Percentiles rank a stretch among this genome's conserved stretches.
phyloP scores from a whole-genome alignment of 2,888 invertebrate genomes.

The Lasius platythorax region DNA sequence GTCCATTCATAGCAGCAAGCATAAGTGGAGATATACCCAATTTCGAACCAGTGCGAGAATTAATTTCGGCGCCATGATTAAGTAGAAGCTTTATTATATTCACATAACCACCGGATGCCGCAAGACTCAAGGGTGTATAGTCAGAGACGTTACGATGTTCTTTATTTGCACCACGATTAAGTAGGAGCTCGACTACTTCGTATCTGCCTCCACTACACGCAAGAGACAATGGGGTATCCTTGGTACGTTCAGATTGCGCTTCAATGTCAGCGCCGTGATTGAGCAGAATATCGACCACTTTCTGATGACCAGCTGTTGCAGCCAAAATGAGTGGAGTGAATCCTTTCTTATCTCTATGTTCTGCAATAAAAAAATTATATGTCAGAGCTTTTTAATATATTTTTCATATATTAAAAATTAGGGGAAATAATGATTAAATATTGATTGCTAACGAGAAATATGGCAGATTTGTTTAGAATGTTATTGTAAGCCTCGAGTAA shows the following conservation, averaged over 20 bases:
- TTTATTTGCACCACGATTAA: conserved; percentile 97
- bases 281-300: conserved; percentile 96
- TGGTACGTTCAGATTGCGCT: conserved; percentile 99
- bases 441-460: no score
- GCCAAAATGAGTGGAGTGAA: conserved; percentile 99
- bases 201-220: conserved; percentile 99
- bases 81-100: conserved; percentile 98
- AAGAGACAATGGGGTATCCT: conserved; percentile 98
- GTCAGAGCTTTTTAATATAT: neutral
- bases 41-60: conserved; percentile 98
- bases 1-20: conserved; percentile 99
- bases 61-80: conserved; percentile 98
- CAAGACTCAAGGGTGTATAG: conserved; percentile 99
- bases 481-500: no score
- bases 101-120: conserved; percentile 99
- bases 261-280: conserved; percentile 99
- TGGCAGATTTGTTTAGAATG: no score
- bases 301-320: conserved; percentile 97
- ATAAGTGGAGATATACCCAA: conserved; percentile 99
- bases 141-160: conserved; percentile 99
- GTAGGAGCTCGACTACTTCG: conserved; percentile 97
- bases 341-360: conserved; percentile 99
- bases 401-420: neutral
- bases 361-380: conserved; percentile 83
- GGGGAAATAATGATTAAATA: neutral